phyloP scores from a whole-genome alignment of 1,140 invertebrate genomes.

The Asbolus verrucosus region DNA sequence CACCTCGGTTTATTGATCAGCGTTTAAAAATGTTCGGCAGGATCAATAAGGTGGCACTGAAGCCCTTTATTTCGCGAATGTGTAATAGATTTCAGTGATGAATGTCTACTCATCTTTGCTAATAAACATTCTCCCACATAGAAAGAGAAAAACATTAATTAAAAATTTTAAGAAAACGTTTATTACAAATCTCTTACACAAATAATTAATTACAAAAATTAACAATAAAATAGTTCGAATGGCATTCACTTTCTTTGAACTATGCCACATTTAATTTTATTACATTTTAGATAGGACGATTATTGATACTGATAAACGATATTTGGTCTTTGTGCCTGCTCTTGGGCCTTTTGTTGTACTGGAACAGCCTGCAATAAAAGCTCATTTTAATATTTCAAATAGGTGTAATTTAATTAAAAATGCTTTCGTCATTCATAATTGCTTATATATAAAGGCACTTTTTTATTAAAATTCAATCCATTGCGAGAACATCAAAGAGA shows the following conservation, averaged over 20 bases:
- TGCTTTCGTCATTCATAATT: conserved; percentile 12
- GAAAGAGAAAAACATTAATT: background rate
- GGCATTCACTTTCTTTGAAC: background rate
- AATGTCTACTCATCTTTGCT: background rate
- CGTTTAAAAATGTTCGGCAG: background rate
- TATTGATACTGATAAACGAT: conserved; percentile 21
- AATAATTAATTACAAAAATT: conserved; percentile 24
- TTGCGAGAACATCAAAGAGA: conserved; percentile 17
- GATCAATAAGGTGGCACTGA: too few relatives aligned
- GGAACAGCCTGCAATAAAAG: conserved; percentile 17
- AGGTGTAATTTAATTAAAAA: conserved; percentile 9
- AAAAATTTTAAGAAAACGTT: background rate
- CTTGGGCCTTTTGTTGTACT: conserved; percentile 10
- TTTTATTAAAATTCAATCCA: conserved; percentile 25
- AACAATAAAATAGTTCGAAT: conserved; percentile 3
- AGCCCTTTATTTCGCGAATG: too few relatives aligned
- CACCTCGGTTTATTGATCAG: conserved; percentile 1
- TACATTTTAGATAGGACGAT: background rate
- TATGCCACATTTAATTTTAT: background rate
- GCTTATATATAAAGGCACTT: conserved; percentile 3
- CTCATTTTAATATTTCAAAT: conserved; percentile 7
- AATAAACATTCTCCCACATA: background rate
- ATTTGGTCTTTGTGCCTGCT: conserved; percentile 10
- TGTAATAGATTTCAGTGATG: background rate
- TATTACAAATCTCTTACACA: conserved; percentile 5